Base-by-base conservation (phyloP, 2,113 vertebrate species). In the Microtus oregoni region DNA sequence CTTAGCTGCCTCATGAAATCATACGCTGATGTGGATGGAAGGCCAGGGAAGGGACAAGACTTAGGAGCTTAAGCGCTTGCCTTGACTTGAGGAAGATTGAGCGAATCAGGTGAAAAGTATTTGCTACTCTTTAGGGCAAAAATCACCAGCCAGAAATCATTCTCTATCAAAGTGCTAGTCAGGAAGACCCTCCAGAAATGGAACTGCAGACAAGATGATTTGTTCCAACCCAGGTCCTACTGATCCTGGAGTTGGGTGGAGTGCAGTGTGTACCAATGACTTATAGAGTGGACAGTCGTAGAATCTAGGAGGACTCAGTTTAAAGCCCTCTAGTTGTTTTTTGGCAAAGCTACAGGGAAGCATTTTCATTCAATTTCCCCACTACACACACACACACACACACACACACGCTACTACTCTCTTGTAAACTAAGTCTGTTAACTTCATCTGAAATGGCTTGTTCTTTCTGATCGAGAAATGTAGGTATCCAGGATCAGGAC, bases 91-190 rank as follows among this genome's bases (percentile, higher is more conserved):
- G 50, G 77, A 96, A 89, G 17, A 2, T 86, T 44, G 12, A 52
- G 38, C 70, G 26, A 44, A 94, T 83, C 6, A 6, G 14, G 5
- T 67, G 65, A 63, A 92, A 96, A 94, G 77, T 94, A 96, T 17
- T 61, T n/a, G 13, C 32, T 77, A 14, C 70, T 90, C 76, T 55
- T n/a, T 9, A 55, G 47, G 79, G 91, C 22, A 61, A 52, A 61
- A 95, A 15, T 47, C 67, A 47, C 32, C 17, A 50, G 13, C 61
- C 65, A 90, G 79, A 92, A 86, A 78, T 83, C 3, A 75, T 92
- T 77, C 83, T 38, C 14, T 58, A 82, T 15, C 47, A 47, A 86
- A 82, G 77, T 32, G 58, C 68, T 85, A 81, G 17, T 52, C 52
- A 75, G 50, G 8, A n/a, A 91, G 81, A 63, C 72, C 38, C 24